Base-by-base conservation (phyloP, 2,113 vertebrate genomes). In the Lampris incognitus region DNA sequence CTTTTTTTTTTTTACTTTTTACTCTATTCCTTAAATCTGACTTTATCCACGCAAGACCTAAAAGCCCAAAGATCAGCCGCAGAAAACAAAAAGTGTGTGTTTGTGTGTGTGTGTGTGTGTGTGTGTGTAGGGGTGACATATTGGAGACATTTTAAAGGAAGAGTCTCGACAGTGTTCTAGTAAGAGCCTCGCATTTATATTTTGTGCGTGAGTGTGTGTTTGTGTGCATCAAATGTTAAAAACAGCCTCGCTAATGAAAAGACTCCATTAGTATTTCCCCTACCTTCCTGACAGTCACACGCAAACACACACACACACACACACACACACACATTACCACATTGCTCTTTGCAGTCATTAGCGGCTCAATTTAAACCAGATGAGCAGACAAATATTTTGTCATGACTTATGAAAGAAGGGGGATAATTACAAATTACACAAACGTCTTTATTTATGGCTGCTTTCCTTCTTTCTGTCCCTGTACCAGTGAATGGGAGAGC, bases 51-150 rank as follows among this genome's bases (percentile, higher is more conserved):
- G 69, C 61, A 63, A 80, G 62, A 79, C 70, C 71, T 74, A 80
- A 85, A 77, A 85, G 69, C 73, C 77, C 68, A 68, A 69, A 87
- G 68, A 90, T 90, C 74, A 78, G 70, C 72, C 74, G 24, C 24
- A 24, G 24, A 24, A 24, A 24, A 24, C 24, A 24, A 24, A 24
- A 24, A 24, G 24, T 24, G 24, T 24, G 24, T 24, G 24, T 24
- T 24, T 24, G 24, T 24, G 24, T 61, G 58, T 61, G 58, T 61
- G 58, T 41, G 58, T 61, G 38, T 41, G 58, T 60, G 58, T 60
- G 37, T 39, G 37, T 39, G 3, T 60, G 36, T 9, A 39, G 58
- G 3, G 6, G 37, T 59, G 38, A 10, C 58, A 46, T 46, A 7
- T 7, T 7, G 4, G 44, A 7, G 44, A 46, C 4, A 46, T n/a